A percentile compares a stretch with the other conserved stretches of the same genome.
Evolutionary conservation across 2,797 vertebrate species (phyloP).

Genomic region (Anomalospiza imberbis): DNA sequence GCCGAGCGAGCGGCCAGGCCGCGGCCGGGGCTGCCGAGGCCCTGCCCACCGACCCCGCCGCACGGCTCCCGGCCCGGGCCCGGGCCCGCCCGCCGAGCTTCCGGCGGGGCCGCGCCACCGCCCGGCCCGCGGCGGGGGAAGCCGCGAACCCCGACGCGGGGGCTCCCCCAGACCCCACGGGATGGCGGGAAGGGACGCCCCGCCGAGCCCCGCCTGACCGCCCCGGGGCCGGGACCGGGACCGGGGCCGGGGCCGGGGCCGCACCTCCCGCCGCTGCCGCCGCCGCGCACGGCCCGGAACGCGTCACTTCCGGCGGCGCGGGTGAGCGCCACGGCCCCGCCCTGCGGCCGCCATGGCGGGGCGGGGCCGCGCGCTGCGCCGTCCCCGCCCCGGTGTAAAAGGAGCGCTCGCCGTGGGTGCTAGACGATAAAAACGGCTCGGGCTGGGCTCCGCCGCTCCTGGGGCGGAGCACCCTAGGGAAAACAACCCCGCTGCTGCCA

Average conservation of each 20-base stretch:
- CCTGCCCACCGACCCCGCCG: not conserved
- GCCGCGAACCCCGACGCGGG: not conserved
- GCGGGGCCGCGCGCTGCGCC: not conserved
- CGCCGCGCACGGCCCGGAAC: not conserved
- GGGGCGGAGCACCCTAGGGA: accelerated
- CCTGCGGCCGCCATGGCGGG: not conserved
- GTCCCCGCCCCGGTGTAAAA: not conserved
- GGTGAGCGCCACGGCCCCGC: not conserved
- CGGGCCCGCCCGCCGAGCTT: no score
- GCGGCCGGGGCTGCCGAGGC: not conserved
- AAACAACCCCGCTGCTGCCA: accelerated
- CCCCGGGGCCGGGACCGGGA: no score
- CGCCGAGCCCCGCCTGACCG: not conserved
- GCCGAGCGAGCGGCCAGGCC: not conserved
- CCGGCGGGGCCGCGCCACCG: no score
- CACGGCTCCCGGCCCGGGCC: no score
- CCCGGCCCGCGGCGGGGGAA: not conserved
- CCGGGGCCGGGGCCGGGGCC: not conserved
- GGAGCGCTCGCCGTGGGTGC: accelerated
- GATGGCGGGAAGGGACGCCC: not conserved
- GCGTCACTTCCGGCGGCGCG: not conserved
- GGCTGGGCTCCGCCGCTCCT: accelerated
- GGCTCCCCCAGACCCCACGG: not conserved
- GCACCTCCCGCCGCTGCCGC: not conserved
- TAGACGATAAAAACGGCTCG: accelerated